These are phyloP conservation scores for Plectrocnemia conspersa DNA, from an alignment of 1,140 invertebrate species.

Conservation along the genomic window DNA sequence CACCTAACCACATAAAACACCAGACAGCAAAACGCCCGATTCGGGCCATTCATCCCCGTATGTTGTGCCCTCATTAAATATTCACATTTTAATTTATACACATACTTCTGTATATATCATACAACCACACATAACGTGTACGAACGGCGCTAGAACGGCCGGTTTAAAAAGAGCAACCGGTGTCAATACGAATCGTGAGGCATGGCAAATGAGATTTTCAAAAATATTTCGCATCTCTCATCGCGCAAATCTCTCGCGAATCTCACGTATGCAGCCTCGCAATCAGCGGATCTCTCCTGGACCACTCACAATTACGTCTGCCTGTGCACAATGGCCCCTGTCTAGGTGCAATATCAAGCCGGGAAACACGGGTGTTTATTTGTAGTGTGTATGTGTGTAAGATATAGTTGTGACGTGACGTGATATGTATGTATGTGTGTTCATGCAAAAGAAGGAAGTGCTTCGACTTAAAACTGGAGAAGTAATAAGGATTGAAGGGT, in stretches of 20 bases:
- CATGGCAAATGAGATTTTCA: neutral
- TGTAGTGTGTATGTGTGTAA: neutral
- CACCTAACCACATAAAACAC: no score
- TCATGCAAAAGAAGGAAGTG: constrained; percentile 19
- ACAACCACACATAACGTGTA: no score
- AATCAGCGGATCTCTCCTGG: constrained; percentile 21
- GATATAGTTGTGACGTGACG: neutral
- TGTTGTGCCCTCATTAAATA: no score
- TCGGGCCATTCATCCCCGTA: no score
- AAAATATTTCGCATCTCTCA: constrained; percentile 1
- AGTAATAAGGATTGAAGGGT: constrained; percentile 10
- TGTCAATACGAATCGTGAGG: neutral
- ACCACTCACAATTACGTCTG: constrained; percentile 20
- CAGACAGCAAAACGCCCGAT: no score
- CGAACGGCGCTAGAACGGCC: no score
- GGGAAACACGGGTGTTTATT: neutral
- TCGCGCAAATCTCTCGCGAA: constrained; percentile 15
- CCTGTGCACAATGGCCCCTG: constrained; percentile 2
- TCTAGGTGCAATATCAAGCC: constrained; percentile 12
- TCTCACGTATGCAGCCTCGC: constrained; percentile 22
- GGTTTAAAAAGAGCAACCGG: neutral
- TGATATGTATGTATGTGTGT: neutral
- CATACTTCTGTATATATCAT: neutral
- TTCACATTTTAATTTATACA: no score
- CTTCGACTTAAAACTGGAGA: constrained; percentile 11